Percentiles rank a stretch among this genome's conserved stretches.
These are phyloP conservation scores for Tachycineta bicolor DNA, from an alignment of 2,113 vertebrate species.

Conservation along the genomic window DNA sequence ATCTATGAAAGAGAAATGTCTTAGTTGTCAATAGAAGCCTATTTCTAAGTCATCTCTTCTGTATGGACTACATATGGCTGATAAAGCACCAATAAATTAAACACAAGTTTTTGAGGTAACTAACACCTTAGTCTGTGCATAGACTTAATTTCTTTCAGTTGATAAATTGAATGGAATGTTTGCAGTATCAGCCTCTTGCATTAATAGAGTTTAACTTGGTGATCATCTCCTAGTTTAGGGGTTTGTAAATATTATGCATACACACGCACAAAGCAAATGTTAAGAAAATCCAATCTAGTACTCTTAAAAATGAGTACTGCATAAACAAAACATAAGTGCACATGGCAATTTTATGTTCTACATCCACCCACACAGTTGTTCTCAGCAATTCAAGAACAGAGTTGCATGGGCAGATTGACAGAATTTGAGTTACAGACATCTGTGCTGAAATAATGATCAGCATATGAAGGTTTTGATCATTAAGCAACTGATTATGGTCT, in stretches of 20 bases:
- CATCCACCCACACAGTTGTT: constrained; percentile 77
- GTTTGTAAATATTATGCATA: not conserved
- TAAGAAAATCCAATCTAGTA: constrained; percentile 63
- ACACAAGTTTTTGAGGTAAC: not conserved
- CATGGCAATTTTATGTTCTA: constrained; percentile 77
- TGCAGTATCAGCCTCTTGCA: not conserved
- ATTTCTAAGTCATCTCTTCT: not conserved
- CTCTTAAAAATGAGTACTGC: constrained; percentile 66
- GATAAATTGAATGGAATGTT: not conserved
- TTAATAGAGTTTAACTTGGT: constrained; percentile 31
- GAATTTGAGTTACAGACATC: constrained; percentile 67
- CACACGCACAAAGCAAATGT: constrained; percentile 49
- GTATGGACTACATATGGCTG: not conserved
- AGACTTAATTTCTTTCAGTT: constrained; percentile 22
- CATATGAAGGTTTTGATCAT: constrained; percentile 43
- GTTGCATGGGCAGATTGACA: constrained; percentile 73
- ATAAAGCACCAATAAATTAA: not conserved
- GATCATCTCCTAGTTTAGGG: not conserved
- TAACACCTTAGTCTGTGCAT: not conserved
- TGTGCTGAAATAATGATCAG: constrained; percentile 62
- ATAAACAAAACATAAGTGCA: constrained; percentile 75
- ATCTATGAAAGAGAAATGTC: not conserved
- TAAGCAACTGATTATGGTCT: constrained; percentile 11
- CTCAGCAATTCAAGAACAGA: constrained; percentile 73
- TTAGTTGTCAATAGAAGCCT: not conserved